phyloP scores from a whole-genome alignment of 2,113 vertebrate species.

The Trachemys scripta region DNA sequence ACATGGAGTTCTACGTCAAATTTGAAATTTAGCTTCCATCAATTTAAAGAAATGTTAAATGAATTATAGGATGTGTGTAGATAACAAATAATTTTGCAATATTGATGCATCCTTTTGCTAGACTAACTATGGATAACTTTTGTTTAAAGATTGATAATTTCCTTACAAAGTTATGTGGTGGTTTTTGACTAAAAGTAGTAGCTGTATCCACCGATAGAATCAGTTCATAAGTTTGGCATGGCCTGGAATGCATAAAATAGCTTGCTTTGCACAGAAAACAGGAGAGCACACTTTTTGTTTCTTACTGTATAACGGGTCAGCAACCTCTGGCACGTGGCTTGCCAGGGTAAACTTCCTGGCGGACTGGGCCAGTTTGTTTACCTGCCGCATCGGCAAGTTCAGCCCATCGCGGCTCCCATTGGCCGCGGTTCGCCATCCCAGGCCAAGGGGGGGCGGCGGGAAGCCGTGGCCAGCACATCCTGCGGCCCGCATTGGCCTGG shows the following conservation, averaged over 20 bases:
- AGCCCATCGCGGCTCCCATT: too few relatives aligned
- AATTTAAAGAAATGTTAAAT: not conserved
- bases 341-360: too few relatives aligned
- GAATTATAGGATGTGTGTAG: not conserved
- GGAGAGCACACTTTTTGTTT: not conserved
- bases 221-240: not conserved
- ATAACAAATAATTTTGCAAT: not conserved
- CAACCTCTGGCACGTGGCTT: too few relatives aligned
- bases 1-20: too few relatives aligned
- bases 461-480: too few relatives aligned
- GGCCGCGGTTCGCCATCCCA: too few relatives aligned
- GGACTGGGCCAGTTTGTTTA: too few relatives aligned
- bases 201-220: not conserved
- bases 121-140: not conserved
- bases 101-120: not conserved
- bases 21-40: too few relatives aligned
- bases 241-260: not conserved
- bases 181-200: not conserved
- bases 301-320: not conserved
- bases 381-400: too few relatives aligned
- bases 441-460: too few relatives aligned
- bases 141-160: not conserved
- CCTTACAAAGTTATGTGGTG: slow-evolving; percentile 5
- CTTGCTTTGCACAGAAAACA: not conserved
- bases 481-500: too few relatives aligned